Conservation (phyloP, 2,113 vertebrate species). For the Piliocolobus tephrosceles region DNA sequence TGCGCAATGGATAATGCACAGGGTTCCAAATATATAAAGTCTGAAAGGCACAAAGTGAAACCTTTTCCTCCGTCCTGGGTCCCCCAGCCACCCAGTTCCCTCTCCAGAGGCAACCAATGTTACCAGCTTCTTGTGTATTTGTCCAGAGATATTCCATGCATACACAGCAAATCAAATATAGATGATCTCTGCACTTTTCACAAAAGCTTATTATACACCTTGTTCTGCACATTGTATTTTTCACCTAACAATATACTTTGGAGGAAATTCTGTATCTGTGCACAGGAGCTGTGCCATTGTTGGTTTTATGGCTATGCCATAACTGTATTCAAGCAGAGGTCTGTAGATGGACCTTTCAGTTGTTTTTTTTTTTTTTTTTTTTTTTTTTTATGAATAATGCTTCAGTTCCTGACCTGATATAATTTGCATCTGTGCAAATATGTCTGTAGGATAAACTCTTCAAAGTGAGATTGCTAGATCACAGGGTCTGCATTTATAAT, state of each 20-base stretch:
- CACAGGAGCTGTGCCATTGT: background rate
- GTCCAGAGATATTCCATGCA: background rate
- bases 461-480: background rate
- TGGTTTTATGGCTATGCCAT: background rate
- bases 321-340: background rate
- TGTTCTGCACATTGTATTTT: background rate
- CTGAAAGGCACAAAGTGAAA: background rate
- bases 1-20: background rate
- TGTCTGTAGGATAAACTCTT: background rate
- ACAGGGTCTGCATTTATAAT: background rate
- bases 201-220: background rate
- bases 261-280: background rate
- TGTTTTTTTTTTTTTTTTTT: background rate
- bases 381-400: background rate
- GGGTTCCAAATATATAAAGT: background rate
- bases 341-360: background rate
- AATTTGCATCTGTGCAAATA: background rate
- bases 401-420: background rate
- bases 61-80: accelerated
- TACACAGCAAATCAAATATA: background rate
- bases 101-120: background rate
- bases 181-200: background rate
- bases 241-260: background rate
- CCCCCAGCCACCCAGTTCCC: background rate
- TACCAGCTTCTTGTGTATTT: background rate